Evolutionary conservation across 2,888 invertebrate species (phyloP), one percentile per base, ranked within the genome.

Genomic region (Itoplectis maculator): DNA sequence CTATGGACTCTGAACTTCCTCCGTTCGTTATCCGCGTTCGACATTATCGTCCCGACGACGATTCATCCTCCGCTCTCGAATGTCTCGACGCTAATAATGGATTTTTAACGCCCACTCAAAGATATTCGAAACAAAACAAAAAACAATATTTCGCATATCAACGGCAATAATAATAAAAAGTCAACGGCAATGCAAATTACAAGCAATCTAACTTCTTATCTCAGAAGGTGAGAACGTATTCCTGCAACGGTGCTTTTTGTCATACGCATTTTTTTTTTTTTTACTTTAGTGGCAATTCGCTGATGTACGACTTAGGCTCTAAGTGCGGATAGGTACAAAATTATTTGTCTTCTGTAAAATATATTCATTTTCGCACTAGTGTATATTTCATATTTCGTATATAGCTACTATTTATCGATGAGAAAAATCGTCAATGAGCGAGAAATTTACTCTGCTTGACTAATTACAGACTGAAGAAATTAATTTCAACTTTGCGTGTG

Each of bases 1-100:
- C 76, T 63, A 76, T 77, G 85, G 86, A 88, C 88, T 86, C 86
- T 86, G 86, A 86, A 87, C 85, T 87, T 88, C 81, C 84, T 86
- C 78, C 78, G 59, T 81, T 77, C 80, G 81, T 84, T 61, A 79
- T 80, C 78, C 73, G 76, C 59, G 77, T 63, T 66, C 70, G 77
- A 5, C 65, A 59, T 82, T 86, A 87, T 85, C 84, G 47, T 75
- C 73, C n/a, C 70, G 59, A 68, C 81, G 80, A 86, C 80, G 81
- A 86, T 56, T 72, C 23, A 61, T 68, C 56, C 45, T 51, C 9
- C 37, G 45, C 72, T 76, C 49, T 68, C 51, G 47, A 68, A 69
- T 65, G 68, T 81, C 66, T 29, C 51, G 13, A 47, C 45, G n/a
- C 72, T 20, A 54, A 35, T 37, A 37, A 72, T 73, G 0, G n/a